Percentiles rank a stretch among this genome's conserved stretches.
Evolutionary conservation across 1,140 invertebrate genomes (phyloP).

Genomic region (Protaetia brevitarsis): DNA sequence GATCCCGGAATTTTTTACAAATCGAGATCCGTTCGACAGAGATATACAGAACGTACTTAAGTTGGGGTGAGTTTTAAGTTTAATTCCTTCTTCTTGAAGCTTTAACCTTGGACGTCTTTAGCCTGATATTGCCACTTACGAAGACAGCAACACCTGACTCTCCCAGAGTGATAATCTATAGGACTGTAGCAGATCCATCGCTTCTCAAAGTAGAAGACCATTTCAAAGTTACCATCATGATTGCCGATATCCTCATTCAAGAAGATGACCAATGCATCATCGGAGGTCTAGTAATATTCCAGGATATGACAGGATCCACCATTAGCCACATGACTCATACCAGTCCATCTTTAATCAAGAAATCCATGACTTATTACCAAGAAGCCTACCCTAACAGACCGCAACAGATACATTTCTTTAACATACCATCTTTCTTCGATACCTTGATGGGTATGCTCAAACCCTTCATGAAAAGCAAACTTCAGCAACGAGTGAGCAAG

Average conservation of each 20-base stretch:
- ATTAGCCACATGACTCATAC: slow-evolving; percentile 23
- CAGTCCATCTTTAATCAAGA: slow-evolving; percentile 18
- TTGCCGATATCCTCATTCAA: slow-evolving; percentile 28
- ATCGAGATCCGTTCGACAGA: slow-evolving; percentile 46
- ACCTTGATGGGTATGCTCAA: slow-evolving; percentile 25
- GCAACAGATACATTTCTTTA: slow-evolving; percentile 25
- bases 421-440: slow-evolving; percentile 30
- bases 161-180: not conserved
- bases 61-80: slow-evolving; percentile 27
- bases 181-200: slow-evolving; percentile 20
- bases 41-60: slow-evolving; percentile 43
- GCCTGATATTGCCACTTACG: not conserved
- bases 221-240: slow-evolving; percentile 29
- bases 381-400: slow-evolving; percentile 20
- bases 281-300: slow-evolving; percentile 19
- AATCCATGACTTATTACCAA: slow-evolving; percentile 26
- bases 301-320: slow-evolving; percentile 25
- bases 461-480: slow-evolving; percentile 29
- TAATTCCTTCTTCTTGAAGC: not conserved
- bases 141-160: not conserved
- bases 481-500: slow-evolving; percentile 29
- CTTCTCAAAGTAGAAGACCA: slow-evolving; percentile 5
- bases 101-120: not conserved
- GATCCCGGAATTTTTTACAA: slow-evolving; percentile 56
- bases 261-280: slow-evolving; percentile 30